These are phyloP conservation scores for Zingel zingel DNA, from an alignment of 2,113 vertebrate genomes.

Conservation along the genomic window DNA sequence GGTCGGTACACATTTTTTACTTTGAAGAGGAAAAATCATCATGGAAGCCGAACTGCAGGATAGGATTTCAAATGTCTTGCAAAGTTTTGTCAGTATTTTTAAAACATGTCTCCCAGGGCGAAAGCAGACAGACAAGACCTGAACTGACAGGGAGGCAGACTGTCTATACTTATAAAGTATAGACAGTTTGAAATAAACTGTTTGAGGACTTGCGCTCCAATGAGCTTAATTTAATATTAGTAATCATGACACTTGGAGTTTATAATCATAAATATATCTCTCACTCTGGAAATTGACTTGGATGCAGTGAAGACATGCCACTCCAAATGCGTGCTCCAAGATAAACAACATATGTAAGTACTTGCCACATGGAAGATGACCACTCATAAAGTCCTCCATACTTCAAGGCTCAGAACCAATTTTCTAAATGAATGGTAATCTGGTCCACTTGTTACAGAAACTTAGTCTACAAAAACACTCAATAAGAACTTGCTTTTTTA, in stretches of 20 bases:
- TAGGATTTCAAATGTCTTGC: conserved; percentile 8
- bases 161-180: conserved; percentile 5
- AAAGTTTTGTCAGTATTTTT: conserved; percentile 23
- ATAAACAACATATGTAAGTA: background rate
- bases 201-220: conserved; percentile 1
- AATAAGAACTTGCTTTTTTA: background rate
- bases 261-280: conserved; percentile 18
- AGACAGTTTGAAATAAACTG: conserved; percentile 2
- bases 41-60: background rate
- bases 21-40: conserved; percentile 36
- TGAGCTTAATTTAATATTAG: conserved; percentile 15
- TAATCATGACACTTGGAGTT: conserved; percentile 18
- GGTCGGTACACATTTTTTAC: conserved; percentile 9
- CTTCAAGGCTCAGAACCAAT: background rate
- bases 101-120: conserved; percentile 20
- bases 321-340: background rate
- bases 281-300: conserved; percentile 2
- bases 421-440: conserved; percentile 10
- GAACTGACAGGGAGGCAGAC: conserved; percentile 23
- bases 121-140: conserved; percentile 23
- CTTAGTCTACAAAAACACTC: background rate
- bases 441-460: conserved; percentile 5
- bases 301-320: background rate
- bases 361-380: background rate
- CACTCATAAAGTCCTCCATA: background rate